Evolutionary conservation across 2,797 vertebrate genomes (phyloP).

Genomic region (Ctenosaura bakeri): DNA sequence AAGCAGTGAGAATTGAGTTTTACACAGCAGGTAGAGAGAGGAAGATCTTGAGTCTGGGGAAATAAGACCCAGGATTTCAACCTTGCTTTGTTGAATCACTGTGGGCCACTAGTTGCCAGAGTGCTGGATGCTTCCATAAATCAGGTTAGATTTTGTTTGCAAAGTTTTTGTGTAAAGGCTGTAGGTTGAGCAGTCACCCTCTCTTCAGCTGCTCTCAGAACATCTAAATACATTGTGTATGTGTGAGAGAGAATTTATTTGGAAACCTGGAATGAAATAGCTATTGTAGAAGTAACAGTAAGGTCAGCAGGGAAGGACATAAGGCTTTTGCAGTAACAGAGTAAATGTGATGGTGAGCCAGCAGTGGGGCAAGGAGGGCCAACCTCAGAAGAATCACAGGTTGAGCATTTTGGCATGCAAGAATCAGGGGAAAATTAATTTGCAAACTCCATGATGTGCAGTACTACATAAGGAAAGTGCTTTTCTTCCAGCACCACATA

Average conservation of each 20-base stretch:
- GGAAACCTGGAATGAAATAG: neutral
- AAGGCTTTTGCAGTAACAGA: neutral
- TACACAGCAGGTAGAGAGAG: neutral
- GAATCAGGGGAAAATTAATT: neutral
- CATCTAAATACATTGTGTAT: neutral
- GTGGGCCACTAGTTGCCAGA: neutral
- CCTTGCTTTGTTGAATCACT: neutral
- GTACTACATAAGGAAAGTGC: neutral
- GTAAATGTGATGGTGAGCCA: neutral
- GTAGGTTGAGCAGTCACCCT: neutral
- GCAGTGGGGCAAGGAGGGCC: neutral
- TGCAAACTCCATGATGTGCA: neutral
- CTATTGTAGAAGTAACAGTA: neutral
- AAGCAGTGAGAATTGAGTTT: constrained; percentile 9
- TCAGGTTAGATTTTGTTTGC: neutral
- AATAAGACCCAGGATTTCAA: constrained; percentile 6
- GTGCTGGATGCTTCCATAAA: neutral
- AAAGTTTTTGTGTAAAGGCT: neutral
- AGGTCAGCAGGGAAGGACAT: neutral
- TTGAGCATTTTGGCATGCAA: neutral
- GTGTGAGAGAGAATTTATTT: neutral
- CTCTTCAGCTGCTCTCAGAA: neutral
- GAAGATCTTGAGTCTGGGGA: neutral
- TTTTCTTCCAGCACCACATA: neutral
- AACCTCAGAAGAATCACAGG: neutral